Evolutionary conservation across 2,797 vertebrate genomes (phyloP).

Genomic region (Molossus alvarezi): DNA sequence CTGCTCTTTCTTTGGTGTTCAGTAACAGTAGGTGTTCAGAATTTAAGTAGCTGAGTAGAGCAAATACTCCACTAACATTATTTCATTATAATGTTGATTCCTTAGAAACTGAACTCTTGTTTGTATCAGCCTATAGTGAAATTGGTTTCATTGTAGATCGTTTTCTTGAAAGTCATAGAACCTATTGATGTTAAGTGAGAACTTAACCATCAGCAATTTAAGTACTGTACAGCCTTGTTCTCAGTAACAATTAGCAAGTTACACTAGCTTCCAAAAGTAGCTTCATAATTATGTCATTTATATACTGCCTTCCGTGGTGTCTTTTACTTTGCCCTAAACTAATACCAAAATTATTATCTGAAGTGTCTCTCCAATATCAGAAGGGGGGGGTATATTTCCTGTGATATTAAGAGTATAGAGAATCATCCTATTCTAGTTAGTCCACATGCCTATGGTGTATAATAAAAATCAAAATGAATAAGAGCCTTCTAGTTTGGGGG

Average conservation of each 20-base stretch:
- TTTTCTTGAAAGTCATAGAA: not conserved
- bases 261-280: constrained; percentile 22
- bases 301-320: not conserved
- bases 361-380: constrained; percentile 11
- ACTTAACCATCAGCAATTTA: not conserved
- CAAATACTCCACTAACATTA: not conserved
- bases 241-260: not conserved
- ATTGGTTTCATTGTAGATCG: not conserved
- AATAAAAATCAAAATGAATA: constrained; percentile 77
- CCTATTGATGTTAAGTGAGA: not conserved
- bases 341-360: not conserved
- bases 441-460: not conserved
- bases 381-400: not conserved
- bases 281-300: constrained; percentile 35
- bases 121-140: not conserved
- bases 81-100: not conserved
- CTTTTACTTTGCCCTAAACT: constrained; percentile 46
- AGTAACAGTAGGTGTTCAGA: constrained; percentile 2
- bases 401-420: constrained; percentile 42
- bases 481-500: constrained; percentile 56
- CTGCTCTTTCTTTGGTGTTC: not conserved
- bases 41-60: not conserved
- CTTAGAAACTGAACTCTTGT: not conserved
- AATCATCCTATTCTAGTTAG: constrained; percentile 39
- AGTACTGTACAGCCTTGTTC: not conserved